These are phyloP conservation scores for Vidua chalybeata DNA, from an alignment of 2,113 vertebrate species.

Conservation along the genomic window DNA sequence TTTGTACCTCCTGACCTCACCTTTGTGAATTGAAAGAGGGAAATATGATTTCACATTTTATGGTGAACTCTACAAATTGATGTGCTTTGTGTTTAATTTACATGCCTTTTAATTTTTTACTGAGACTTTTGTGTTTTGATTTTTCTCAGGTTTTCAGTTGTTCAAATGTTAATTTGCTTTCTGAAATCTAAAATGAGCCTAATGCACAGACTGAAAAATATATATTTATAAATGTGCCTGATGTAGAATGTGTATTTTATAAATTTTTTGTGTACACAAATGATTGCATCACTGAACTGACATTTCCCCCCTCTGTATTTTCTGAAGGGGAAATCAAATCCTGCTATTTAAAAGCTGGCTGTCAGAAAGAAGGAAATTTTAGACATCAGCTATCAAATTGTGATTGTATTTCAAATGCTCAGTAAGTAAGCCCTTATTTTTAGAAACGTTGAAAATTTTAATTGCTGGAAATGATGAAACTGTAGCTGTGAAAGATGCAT, in stretches of 20 bases:
- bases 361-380: slow-evolving; percentile 72
- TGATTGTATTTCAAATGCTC: slow-evolving; percentile 64
- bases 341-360: slow-evolving; percentile 77
- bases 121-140: neutral
- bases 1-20: neutral
- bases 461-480: neutral
- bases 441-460: neutral
- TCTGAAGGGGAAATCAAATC: slow-evolving; percentile 76
- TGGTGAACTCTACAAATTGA: neutral
- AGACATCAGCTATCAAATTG: slow-evolving; percentile 51
- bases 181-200: neutral
- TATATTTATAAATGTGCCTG: neutral
- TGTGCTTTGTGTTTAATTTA: neutral
- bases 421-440: slow-evolving; percentile 68
- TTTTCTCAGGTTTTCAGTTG: neutral
- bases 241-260: neutral
- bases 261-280: neutral
- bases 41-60: neutral
- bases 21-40: neutral
- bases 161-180: neutral
- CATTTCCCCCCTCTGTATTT: neutral
- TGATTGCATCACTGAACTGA: neutral
- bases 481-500: neutral
- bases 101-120: neutral
- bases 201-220: neutral